These are phyloP conservation scores for Agonopterix subpropinquella DNA, from an alignment of 2,888 invertebrate species.

Conservation along the genomic window DNA sequence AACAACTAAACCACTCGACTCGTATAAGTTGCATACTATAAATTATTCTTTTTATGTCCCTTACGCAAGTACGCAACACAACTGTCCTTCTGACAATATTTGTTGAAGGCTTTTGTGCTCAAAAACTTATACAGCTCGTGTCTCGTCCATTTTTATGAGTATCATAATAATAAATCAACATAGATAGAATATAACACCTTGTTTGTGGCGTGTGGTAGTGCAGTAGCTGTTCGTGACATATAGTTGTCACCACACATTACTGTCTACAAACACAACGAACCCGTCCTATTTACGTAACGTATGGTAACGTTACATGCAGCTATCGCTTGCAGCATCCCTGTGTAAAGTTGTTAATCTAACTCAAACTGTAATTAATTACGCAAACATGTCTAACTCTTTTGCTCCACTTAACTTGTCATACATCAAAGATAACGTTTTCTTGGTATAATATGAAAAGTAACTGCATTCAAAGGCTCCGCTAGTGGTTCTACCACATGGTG, in stretches of 20 bases:
- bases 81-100: slow-evolving; percentile 16
- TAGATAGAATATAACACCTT: slow-evolving; percentile 10
- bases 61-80: slow-evolving; percentile 8
- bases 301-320: slow-evolving; percentile 13
- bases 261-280: slow-evolving; percentile 14
- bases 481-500: slow-evolving; percentile 4
- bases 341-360: slow-evolving; percentile 31
- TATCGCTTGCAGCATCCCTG: slow-evolving; percentile 36
- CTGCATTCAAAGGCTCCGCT: slow-evolving; percentile 19
- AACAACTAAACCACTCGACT: not conserved
- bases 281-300: slow-evolving; percentile 49
- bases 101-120: slow-evolving; percentile 14
- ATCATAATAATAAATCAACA: slow-evolving; percentile 27
- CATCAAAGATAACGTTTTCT: slow-evolving; percentile 30
- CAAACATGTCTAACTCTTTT: slow-evolving; percentile 30
- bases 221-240: slow-evolving; percentile 17
- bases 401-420: slow-evolving; percentile 32
- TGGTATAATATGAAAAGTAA: slow-evolving; percentile 13
- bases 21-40: slow-evolving; percentile 6
- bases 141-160: slow-evolving; percentile 22
- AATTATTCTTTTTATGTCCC: slow-evolving; percentile 8
- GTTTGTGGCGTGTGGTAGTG: slow-evolving; percentile 17
- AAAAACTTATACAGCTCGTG: slow-evolving; percentile 10
- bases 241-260: slow-evolving; percentile 24
- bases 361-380: slow-evolving; percentile 22